Conservation (phyloP, 2,113 vertebrate genomes). For the Actinemys pallida region DNA sequence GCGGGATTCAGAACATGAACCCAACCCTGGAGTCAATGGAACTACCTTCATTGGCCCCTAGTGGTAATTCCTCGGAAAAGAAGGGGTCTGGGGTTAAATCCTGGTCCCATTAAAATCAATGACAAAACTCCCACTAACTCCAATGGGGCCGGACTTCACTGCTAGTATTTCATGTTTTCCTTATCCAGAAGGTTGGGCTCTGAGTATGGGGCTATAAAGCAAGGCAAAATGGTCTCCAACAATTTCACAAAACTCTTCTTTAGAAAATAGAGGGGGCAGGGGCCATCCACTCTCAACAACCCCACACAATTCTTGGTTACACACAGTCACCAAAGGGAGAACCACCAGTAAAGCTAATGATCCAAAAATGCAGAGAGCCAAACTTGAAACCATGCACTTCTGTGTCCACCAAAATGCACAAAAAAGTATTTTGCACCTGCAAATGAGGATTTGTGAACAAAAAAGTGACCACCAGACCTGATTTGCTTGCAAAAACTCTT, state of each 20-base stretch:
- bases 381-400: not conserved
- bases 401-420: not conserved
- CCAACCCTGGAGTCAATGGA: too few relatives aligned
- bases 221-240: not conserved
- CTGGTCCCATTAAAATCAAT: not conserved
- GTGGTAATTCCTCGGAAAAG: not conserved
- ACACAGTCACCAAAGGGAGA: not conserved
- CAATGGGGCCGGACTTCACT: not conserved
- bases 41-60: not conserved
- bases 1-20: not conserved
- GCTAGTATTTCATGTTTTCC: slow-evolving; percentile 7
- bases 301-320: fast-evolving
- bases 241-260: fast-evolving
- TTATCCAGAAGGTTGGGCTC: not conserved
- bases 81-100: not conserved
- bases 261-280: not conserved
- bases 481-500: not conserved
- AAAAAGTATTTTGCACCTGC: not conserved
- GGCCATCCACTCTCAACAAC: not conserved
- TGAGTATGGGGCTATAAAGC: not conserved
- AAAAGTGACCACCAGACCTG: not conserved
- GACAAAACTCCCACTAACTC: slow-evolving; percentile 31
- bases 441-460: not conserved
- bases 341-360: not conserved
- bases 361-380: not conserved